Evolutionary conservation across 2,113 vertebrate species (phyloP), one percentile per base, ranked within the genome.

Genomic region (Laterallus jamaicensis): DNA sequence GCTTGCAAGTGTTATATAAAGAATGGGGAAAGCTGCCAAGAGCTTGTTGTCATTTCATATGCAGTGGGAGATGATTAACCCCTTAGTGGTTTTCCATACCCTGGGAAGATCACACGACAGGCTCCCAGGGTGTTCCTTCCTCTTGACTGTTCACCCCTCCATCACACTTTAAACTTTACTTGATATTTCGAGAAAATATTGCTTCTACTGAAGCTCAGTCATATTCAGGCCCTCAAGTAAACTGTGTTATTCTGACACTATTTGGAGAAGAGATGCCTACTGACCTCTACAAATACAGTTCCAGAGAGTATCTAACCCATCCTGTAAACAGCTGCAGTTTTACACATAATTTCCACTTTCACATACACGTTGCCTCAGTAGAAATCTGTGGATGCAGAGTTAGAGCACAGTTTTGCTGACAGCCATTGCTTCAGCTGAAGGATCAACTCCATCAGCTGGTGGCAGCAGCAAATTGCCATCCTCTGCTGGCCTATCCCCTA

Each of bases 1-100:
- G 77, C 96, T 98, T 98, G 96, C 96, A 98, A 98, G 97, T 97
- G 98, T 98, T 98, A 97, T 96, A 98, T 97, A 98, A 98, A 97
- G 97, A 92, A 93, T 42, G 89, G 95, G 96, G 97, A 97, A 94
- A 92, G 69, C 95, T 98, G 98, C 98, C 98, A 98, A 97, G 94
- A 92, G 92, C 96, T 96, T 97, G 97, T 96, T 98, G 98, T 98
- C 97, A 97, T 98, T 97, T 98, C 92, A 86, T 92, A 64, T 29
- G 59, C 94, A 94, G 86, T 67, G 50, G 86, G 88, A 88, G 93
- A 96, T 78, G 92, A 96, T 98, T 97, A 98, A 98, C 97, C 95
- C 97, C 42, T 96, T 93, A 73, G 67, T 96, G 87, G 68, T 62
- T 59, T 82, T 91, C 77, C 86, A 39, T 28, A 40, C 40, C 44